Conservation (phyloP, 2,888 invertebrate genomes). For the Heliconius sara region DNA sequence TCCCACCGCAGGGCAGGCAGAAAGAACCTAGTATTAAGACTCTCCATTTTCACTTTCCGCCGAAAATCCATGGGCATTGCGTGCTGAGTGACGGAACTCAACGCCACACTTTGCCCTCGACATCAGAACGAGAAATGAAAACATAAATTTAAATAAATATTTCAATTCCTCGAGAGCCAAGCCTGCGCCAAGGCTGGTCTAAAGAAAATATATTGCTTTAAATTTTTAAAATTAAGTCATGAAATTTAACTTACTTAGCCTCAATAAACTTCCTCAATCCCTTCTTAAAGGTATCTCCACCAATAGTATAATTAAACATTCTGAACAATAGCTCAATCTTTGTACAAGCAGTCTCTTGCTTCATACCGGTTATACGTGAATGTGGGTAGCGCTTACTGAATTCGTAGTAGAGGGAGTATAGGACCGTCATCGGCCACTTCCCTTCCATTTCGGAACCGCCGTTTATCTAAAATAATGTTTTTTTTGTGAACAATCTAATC, state of each 20-base stretch:
- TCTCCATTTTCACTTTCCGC: no score
- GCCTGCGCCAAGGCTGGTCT: no score
- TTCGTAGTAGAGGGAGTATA: conserved; percentile 91
- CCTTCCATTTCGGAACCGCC: conserved; percentile 89
- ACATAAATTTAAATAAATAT: no score
- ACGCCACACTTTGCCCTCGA: no score
- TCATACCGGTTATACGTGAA: conserved; percentile 89
- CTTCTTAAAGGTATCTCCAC: conserved; percentile 88
- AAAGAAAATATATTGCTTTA: no score
- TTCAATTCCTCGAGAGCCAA: no score
- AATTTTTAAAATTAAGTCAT: no score
- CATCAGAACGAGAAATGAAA: no score
- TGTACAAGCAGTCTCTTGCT: conserved; percentile 88
- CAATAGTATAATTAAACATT: conserved; percentile 94
- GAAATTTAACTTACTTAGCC: conserved; percentile 41
- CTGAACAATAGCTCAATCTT: conserved; percentile 92
- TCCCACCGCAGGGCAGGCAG: background rate
- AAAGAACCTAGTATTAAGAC: no score
- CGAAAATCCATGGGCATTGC: no score
- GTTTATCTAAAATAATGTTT: conserved; percentile 80
- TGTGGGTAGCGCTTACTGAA: conserved; percentile 91
- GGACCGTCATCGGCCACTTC: conserved; percentile 91
- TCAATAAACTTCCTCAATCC: conserved; percentile 88
- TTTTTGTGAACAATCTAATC: background rate
- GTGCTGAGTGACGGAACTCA: no score